Evolutionary conservation across 2,113 vertebrate genomes (phyloP), one percentile per base, ranked within the genome.

Genomic region (Synchiropus splendidus): DNA sequence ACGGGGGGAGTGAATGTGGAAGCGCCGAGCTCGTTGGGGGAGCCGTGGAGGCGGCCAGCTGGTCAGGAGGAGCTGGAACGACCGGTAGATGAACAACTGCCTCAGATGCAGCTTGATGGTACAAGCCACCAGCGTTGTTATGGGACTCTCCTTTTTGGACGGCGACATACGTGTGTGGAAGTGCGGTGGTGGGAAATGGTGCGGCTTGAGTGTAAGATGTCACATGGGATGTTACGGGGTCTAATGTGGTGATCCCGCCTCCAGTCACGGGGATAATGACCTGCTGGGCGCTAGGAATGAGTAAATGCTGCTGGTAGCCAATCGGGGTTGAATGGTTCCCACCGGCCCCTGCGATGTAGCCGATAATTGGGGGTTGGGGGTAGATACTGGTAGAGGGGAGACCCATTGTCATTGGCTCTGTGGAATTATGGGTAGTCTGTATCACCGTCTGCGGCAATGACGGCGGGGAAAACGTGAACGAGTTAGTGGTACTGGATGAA

Each of bases 401-500:
- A 21, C 92, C 90, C 2, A 93, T 82, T 0, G 94, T 89, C 48
- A 95, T 85, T 1, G 89, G 80, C 79, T 96, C 92, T 0, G 90
- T 88, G 44, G 88, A 82, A 42, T 79, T 89, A 69, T 92, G 91
- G 31, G 91, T 89, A 41, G 94, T 94, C 79, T 97, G 94, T 58
- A 96, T 96, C 66, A 98, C 91, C 0, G 92, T 92, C 65, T 95
- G 94, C 6, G 91, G 88, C 12, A 91, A 88, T 58, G 90, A 82
- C 54, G 91, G 90, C 13, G 88, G 85, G 10, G 79, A 71, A 63
- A 80, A 78, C 6, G 68, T 75, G 0, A 90, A 86, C 6, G 88
- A 86, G 70, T 89, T 80, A 38, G 87, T 79, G 0, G 84, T 81
- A 16, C 74, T 88, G 68, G 87, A 74, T 10, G 65, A 66, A 14